Conservation (phyloP, 1,140 invertebrate genomes). For the Heliconius hewitsoni region DNA sequence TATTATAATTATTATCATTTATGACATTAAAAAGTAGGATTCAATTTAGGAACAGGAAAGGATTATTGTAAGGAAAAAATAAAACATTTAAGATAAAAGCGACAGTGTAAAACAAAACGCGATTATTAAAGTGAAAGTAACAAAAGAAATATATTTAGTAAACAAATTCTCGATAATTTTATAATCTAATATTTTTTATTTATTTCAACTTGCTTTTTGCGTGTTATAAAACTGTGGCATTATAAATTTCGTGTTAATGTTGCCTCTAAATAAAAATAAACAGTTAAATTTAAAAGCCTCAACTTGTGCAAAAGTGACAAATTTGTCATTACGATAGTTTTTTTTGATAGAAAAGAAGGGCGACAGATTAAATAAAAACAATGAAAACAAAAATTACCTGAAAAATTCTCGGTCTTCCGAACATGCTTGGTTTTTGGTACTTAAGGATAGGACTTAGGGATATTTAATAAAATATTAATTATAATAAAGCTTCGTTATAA, state of each 20-base stretch:
- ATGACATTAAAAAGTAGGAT: neutral
- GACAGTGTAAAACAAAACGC: constrained; percentile 8
- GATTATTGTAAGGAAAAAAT: constrained; percentile 1
- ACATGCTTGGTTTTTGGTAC: constrained; percentile 64
- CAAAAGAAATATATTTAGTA: neutral
- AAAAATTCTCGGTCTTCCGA: constrained; percentile 61
- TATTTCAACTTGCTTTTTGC: constrained; percentile 45
- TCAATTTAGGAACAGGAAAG: neutral
- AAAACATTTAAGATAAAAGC: neutral
- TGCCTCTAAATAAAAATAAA: neutral
- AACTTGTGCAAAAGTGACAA: constrained; percentile 25
- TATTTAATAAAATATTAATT: constrained; percentile 39
- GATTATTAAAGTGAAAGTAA: neutral
- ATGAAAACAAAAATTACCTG: constrained; percentile 67
- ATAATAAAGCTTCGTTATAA: constrained; percentile 52
- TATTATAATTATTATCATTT: neutral
- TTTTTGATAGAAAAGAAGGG: constrained; percentile 19
- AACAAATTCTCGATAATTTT: neutral
- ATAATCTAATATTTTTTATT: neutral
- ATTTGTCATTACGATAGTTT: constrained; percentile 25
- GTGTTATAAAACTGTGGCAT: constrained; percentile 18
- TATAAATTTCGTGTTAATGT: neutral
- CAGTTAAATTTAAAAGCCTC: neutral
- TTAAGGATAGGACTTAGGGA: constrained; percentile 51
- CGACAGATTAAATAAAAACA: constrained; percentile 36